These are phyloP conservation scores for Clivina fossor DNA, from an alignment of 2,888 invertebrate species.

Conservation along the genomic window DNA sequence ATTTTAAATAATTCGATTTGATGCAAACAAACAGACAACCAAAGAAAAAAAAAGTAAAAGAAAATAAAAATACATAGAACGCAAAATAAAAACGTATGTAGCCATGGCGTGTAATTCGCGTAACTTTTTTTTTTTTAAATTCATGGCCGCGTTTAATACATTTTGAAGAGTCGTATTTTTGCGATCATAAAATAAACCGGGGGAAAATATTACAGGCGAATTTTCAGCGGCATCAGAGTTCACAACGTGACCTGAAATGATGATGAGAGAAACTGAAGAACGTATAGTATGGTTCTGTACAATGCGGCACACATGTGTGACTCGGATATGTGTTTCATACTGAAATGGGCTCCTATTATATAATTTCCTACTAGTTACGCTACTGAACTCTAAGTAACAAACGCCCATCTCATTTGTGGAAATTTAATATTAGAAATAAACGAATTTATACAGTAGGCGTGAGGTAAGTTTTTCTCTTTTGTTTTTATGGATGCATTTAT, in stretches of 20 bases:
- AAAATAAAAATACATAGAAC: slow-evolving; percentile 7
- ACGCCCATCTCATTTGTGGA: background rate
- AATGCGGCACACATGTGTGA: slow-evolving; percentile 9
- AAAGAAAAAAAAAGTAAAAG: slow-evolving; percentile 13
- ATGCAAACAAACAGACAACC: slow-evolving; percentile 2
- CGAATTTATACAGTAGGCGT: slow-evolving; percentile 8
- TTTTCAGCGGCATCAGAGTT: slow-evolving; percentile 25
- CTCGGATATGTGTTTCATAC: too few species aligned
- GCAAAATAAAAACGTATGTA: too few species aligned
- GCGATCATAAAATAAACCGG: slow-evolving; percentile 25
- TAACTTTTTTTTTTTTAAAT: slow-evolving; percentile 18
- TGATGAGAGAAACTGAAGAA: slow-evolving; percentile 7
- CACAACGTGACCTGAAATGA: slow-evolving; percentile 22
- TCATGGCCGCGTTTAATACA: slow-evolving; percentile 21
- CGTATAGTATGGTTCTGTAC: too few species aligned
- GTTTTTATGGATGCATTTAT: too few species aligned
- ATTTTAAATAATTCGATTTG: slow-evolving; percentile 1
- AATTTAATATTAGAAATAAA: slow-evolving; percentile 17
- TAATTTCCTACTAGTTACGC: too few species aligned
- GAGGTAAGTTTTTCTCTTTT: too few species aligned
- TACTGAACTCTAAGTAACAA: background rate
- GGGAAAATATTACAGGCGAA: slow-evolving; percentile 24
- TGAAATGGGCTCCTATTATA: too few species aligned
- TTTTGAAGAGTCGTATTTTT: slow-evolving; percentile 22
- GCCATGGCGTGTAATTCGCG: background rate